Evolutionary conservation across 1,140 invertebrate species (phyloP).

Genomic region (Pseudomyrmex dendroicus): DNA sequence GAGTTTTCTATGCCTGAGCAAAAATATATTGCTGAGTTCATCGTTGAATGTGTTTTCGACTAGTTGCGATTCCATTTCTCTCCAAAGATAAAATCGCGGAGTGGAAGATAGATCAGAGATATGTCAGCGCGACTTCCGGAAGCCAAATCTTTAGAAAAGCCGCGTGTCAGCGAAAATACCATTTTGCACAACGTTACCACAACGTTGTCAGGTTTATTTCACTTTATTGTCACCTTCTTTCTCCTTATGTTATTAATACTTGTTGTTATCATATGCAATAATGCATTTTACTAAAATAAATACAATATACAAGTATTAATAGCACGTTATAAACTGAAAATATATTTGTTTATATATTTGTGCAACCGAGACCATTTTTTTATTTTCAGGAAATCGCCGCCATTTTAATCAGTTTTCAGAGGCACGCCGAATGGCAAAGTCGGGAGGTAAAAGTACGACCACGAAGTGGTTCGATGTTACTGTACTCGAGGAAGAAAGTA

Average conservation of each 20-base stretch:
- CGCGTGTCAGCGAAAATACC: slow-evolving; percentile 70
- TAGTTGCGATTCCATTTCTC: slow-evolving; percentile 18
- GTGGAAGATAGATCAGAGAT: slow-evolving; percentile 61
- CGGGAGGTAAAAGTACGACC: slow-evolving; percentile 99
- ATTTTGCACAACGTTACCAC: background rate
- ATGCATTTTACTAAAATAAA: no score
- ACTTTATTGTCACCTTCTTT: background rate
- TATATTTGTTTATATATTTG: background rate
- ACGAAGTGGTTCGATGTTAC: slow-evolving; percentile 97
- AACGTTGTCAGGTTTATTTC: background rate
- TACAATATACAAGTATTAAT: no score
- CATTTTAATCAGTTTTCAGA: slow-evolving; percentile 98
- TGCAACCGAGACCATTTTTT: slow-evolving; percentile 10
- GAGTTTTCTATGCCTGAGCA: slow-evolving; percentile 1
- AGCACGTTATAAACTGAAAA: no score
- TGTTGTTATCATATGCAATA: slow-evolving; percentile 1
- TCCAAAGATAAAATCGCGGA: slow-evolving; percentile 32
- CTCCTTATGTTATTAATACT: background rate
- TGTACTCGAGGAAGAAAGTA: slow-evolving; percentile 98
- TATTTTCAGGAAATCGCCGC: slow-evolving; percentile 97
- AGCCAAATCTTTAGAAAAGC: slow-evolving; percentile 69
- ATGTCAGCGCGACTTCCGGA: slow-evolving; percentile 68
- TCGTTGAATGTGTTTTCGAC: slow-evolving; percentile 19
- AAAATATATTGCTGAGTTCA: slow-evolving; percentile 9
- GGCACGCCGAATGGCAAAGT: slow-evolving; percentile 97